Evolutionary conservation across 2,797 vertebrate genomes (phyloP).

Genomic region (Chaetodon trifasciatus): DNA sequence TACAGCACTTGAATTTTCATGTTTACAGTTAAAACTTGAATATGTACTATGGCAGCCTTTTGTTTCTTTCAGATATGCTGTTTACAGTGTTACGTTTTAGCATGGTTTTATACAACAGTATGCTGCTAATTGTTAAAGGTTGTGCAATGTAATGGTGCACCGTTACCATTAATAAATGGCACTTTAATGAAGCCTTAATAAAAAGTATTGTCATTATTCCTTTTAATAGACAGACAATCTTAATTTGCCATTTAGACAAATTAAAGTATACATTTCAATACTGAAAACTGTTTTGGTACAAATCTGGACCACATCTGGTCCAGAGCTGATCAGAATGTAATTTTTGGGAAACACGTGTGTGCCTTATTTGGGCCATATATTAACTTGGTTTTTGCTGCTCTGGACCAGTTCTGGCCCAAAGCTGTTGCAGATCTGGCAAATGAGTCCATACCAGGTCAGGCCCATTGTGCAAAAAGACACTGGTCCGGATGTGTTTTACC

Average conservation of each 20-base stretch:
- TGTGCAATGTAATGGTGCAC: neutral
- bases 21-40: neutral
- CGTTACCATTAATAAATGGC: too few relatives aligned
- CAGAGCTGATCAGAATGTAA: too few relatives aligned
- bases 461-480: conserved; percentile 7
- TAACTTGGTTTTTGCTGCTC: too few relatives aligned
- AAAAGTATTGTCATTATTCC: too few relatives aligned
- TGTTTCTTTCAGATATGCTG: neutral
- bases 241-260: neutral
- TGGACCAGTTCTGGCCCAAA: too few relatives aligned
- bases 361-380: too few relatives aligned
- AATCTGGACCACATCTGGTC: too few relatives aligned
- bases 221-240: neutral
- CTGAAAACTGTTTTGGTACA: neutral
- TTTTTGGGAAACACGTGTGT: too few relatives aligned
- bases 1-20: neutral
- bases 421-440: too few relatives aligned
- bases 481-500: neutral
- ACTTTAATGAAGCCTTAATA: too few relatives aligned
- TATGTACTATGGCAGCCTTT: too few relatives aligned
- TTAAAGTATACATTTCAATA: neutral
- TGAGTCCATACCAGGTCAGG: too few relatives aligned
- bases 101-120: neutral
- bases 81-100: neutral
- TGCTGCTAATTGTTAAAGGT: neutral